These are phyloP conservation scores for Carollia perspicillata DNA, from an alignment of 2,113 vertebrate species.

Conservation along the genomic window DNA sequence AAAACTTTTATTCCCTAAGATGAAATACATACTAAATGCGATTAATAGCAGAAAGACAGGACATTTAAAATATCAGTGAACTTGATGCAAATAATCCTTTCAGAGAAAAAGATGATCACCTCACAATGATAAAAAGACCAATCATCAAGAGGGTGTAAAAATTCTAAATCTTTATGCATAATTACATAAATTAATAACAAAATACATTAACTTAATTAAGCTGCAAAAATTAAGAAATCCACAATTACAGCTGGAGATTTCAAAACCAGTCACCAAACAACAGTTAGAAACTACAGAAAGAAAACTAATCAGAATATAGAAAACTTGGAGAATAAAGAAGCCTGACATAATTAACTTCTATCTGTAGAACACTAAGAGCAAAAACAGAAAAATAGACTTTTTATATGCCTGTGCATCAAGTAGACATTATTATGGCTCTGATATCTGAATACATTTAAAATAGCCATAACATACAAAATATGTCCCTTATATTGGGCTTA, in stretches of 20 bases:
- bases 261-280: not conserved
- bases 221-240: not conserved
- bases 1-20: not conserved
- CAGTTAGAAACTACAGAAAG: not conserved
- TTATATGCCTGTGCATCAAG: not conserved
- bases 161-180: not conserved
- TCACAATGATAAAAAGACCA: not conserved
- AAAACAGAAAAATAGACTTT: not conserved
- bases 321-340: not conserved
- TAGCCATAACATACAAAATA: not conserved
- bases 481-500: not conserved
- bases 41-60: not conserved
- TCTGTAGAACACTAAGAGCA: not conserved
- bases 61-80: not conserved
- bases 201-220: not conserved
- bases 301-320: not conserved
- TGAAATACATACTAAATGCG: not conserved
- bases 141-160: not conserved
- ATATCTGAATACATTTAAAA: not conserved
- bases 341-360: not conserved
- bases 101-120: not conserved
- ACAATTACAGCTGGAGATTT: not conserved
- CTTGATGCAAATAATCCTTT: not conserved
- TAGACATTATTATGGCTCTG: not conserved
- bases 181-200: not conserved